phyloP scores from a whole-genome alignment of 2,113 vertebrate genomes.

The Cynopterus brachyotis region DNA sequence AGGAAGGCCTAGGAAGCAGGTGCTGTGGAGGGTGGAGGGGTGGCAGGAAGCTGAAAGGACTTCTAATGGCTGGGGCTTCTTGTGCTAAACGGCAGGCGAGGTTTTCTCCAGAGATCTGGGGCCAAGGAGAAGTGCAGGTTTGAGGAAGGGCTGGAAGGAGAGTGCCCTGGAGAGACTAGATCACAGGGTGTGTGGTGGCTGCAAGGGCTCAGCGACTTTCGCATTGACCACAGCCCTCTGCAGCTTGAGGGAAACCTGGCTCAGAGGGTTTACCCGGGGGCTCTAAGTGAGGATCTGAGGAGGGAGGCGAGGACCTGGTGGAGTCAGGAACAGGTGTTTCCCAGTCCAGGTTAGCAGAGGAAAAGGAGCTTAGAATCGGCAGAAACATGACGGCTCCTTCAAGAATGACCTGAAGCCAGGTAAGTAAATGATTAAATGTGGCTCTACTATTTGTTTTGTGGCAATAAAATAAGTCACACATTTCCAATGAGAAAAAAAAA shows the following conservation, averaged over 20 bases:
- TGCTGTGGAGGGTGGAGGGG: accelerated
- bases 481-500: background rate
- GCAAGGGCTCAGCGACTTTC: too few relatives aligned
- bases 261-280: accelerated
- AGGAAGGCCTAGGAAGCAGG: too few relatives aligned
- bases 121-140: too few relatives aligned
- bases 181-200: background rate
- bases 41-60: background rate
- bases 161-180: background rate
- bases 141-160: background rate
- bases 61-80: background rate
- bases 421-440: background rate
- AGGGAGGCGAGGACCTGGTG: background rate
- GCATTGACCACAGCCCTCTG: background rate
- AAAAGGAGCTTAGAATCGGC: background rate
- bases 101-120: background rate
- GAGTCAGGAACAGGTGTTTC: background rate
- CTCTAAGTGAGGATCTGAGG: background rate
- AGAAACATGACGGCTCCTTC: background rate
- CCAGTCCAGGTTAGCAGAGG: background rate
- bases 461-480: background rate
- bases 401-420: background rate
- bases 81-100: background rate
- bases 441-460: background rate
- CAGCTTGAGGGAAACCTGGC: background rate